A percentile compares a stretch with the other conserved stretches of the same genome.
phyloP scores from a whole-genome alignment of 2,888 invertebrate genomes.

The Buathra laborator region DNA sequence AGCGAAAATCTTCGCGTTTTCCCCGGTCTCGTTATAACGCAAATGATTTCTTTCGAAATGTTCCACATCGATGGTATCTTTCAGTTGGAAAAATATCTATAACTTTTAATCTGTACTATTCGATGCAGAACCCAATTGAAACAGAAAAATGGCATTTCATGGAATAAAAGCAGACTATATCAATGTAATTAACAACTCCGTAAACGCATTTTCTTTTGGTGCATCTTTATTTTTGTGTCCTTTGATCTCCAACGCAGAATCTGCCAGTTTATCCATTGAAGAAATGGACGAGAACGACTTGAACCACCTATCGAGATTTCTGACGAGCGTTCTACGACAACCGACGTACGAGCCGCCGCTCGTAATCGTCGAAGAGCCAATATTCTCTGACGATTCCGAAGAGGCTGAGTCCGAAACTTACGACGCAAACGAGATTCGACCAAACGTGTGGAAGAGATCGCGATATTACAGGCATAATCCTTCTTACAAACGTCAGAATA shows the following conservation, averaged over 20 bases:
- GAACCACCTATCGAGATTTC: constrained; percentile 66
- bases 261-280: constrained; percentile 63
- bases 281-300: constrained; percentile 69
- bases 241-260: constrained; percentile 51
- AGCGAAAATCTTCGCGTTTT: too few species aligned
- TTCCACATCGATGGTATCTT: too few species aligned
- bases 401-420: constrained; percentile 33
- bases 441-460: constrained; percentile 84
- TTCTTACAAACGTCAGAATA: constrained; percentile 88
- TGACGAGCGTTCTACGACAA: constrained; percentile 69
- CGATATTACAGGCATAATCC: constrained; percentile 88
- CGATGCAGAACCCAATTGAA: too few species aligned
- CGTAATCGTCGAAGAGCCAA: constrained; percentile 68
- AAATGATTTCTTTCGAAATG: too few species aligned
- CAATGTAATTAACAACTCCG: not conserved
- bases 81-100: too few species aligned
- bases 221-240: not conserved
- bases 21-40: too few species aligned
- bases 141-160: too few species aligned
- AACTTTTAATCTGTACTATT: too few species aligned
- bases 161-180: too few species aligned
- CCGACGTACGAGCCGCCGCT: constrained; percentile 72
- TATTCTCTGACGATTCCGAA: constrained; percentile 40
- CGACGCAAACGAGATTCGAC: constrained; percentile 56
- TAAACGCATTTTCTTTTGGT: not conserved